Conservation (phyloP, 2,113 vertebrate genomes). For the Erythrocercus mccallii region DNA sequence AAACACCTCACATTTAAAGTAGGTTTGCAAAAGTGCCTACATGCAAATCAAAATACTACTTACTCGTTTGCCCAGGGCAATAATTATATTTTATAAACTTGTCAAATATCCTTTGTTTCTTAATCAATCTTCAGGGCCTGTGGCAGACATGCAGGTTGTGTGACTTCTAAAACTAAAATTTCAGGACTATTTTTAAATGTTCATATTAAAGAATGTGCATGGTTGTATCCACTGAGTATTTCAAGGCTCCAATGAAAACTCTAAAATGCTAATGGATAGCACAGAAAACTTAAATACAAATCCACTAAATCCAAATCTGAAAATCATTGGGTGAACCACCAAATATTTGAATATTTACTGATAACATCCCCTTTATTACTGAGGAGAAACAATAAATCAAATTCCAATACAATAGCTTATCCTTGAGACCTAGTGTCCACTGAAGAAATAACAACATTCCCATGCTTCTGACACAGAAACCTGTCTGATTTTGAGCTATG, state of each 20-base stretch:
- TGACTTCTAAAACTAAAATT: background rate
- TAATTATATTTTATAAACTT: constrained; percentile 23
- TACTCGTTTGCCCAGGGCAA: background rate
- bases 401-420: background rate
- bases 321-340: background rate
- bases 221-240: fast-evolving
- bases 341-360: background rate
- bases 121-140: background rate
- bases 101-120: constrained; percentile 1
- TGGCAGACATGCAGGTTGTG: background rate
- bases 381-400: background rate
- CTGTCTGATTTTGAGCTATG: background rate
- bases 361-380: background rate
- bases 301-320: background rate
- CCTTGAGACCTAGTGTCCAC: background rate
- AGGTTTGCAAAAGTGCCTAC: background rate
- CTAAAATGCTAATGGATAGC: background rate
- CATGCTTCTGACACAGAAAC: background rate
- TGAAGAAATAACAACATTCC: background rate
- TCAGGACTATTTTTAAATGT: background rate
- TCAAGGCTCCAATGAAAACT: background rate
- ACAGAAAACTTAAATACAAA: background rate
- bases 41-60: constrained; percentile 29
- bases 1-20: background rate
- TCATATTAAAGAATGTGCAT: background rate